A percentile compares a stretch with the other conserved stretches of the same genome.
These are phyloP conservation scores for Bergia sp. DNA, from an alignment of 92 coral and sea anemone genomes.

Conservation along the genomic window DNA sequence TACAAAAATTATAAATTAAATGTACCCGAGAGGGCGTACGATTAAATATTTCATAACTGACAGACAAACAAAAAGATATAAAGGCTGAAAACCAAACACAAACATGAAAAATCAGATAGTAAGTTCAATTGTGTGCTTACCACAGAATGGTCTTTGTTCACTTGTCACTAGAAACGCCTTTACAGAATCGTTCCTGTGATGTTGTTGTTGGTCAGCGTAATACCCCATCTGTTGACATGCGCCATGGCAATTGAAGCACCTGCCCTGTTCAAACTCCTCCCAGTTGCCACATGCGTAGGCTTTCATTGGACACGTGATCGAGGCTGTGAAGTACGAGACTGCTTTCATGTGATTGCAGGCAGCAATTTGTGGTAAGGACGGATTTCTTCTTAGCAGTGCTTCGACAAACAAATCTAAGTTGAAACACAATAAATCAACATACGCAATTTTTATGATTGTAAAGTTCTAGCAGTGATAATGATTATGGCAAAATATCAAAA, in stretches of 20 bases:
- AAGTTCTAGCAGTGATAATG: too few relatives aligned
- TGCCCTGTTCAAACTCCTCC: constrained; percentile 77
- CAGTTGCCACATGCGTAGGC: constrained; percentile 83
- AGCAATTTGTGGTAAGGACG: constrained; percentile 60
- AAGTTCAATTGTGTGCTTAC: constrained; percentile 40
- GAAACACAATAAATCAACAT: not conserved
- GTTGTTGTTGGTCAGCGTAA: constrained; percentile 61
- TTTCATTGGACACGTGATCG: constrained; percentile 77
- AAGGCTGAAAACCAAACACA: not conserved
- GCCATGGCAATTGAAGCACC: constrained; percentile 69
- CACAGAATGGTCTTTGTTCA: constrained; percentile 62
- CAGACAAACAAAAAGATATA: not conserved
- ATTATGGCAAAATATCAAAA: too few relatives aligned
- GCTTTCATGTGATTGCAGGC: constrained; percentile 97
- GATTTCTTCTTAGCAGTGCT: constrained; percentile 24
- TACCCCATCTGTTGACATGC: constrained; percentile 87
- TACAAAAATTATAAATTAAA: too few relatives aligned
- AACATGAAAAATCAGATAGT: too few relatives aligned
- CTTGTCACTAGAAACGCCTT: constrained; percentile 56
- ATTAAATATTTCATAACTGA: too few relatives aligned
- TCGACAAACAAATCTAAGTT: constrained; percentile 11
- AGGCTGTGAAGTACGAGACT: constrained; percentile 78
- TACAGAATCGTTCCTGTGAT: constrained; percentile 32
- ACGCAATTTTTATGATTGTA: too few relatives aligned
- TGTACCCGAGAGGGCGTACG: too few relatives aligned